Base-by-base conservation (phyloP, 2,113 vertebrate species). In the Catharus minimus region DNA sequence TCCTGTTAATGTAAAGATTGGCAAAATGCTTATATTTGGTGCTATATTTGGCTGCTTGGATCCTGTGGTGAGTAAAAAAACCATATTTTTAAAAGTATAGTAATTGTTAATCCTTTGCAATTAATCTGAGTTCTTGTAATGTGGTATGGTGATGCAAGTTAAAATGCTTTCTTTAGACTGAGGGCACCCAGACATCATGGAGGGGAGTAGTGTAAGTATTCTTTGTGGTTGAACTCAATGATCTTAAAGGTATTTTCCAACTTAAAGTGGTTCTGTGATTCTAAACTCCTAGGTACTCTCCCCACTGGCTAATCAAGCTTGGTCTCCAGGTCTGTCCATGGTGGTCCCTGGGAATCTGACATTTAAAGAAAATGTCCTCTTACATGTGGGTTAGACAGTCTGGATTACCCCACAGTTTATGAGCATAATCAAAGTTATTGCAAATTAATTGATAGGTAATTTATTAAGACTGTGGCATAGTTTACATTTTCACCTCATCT, bases 21-120 rank as follows among this genome's bases (percentile, higher is more conserved):
- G 99, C 69, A 99, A 99, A 97, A 99, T 99, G 99, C 99, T 99
- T 62, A 98, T 99, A 95, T 99, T 99, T 67, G 99, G 98, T 56
- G 99, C 99, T 90, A 98, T 99, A 96, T 98, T 99, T 92, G 98
- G 99, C 88, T 99, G 99, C 93, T 97, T 99, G 89, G 98, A 99
- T 86, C 98, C 99, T 39, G 98, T 99, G 91, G 99, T 99, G 95
- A 97, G 98, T 97, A 19, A 73, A 24, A 56, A 28, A 38, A 38
- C 38, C 38, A 38, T 38, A 38, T 38, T 38, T 38, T 38, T 10
- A 30, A 41, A 78, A 26, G 1, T 38, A 5, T 3, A 30, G 11
- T 67, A 72, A 38, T 28, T 2, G 4, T 41, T 49, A 86, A 28
- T 16, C 71, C 16, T 64, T 38, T 43, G 13, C 10, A 32, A 14